Conservation (phyloP, 2,797 vertebrate species). For the Gephyroberyx darwinii region DNA sequence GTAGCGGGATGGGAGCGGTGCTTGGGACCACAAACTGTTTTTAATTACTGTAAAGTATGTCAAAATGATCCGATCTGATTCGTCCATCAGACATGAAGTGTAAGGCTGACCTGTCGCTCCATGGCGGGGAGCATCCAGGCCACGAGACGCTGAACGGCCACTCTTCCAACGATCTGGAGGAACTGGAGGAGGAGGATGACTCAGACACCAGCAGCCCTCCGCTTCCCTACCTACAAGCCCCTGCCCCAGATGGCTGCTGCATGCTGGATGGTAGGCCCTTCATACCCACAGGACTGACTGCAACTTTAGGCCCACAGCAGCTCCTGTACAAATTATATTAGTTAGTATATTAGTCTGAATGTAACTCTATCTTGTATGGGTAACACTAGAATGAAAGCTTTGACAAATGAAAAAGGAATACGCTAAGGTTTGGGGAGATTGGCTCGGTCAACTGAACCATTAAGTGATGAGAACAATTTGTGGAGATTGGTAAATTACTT, state of each 20-base stretch:
- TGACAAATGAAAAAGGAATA: too few species aligned
- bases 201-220: constrained; percentile 95
- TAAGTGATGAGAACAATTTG: too few species aligned
- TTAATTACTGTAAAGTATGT: too few species aligned
- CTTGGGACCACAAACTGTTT: too few species aligned
- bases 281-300: background rate
- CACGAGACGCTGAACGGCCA: constrained; percentile 84
- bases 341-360: too few species aligned
- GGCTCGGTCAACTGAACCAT: too few species aligned
- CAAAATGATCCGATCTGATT: constrained; percentile 11
- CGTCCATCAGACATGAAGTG: constrained; percentile 87
- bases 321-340: background rate
- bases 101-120: constrained; percentile 86
- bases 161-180: constrained; percentile 89
- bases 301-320: background rate
- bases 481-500: too few species aligned
- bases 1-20: too few species aligned
- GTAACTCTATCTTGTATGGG: too few species aligned
- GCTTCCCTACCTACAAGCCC: constrained; percentile 92
- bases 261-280: constrained; percentile 88
- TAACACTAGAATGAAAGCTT: too few species aligned
- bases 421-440: too few species aligned
- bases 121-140: constrained; percentile 83
- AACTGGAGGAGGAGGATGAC: constrained; percentile 91
- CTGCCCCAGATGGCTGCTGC: constrained; percentile 95